Percentiles rank a stretch among this genome's conserved stretches.
These are phyloP conservation scores for Odocoileus hemionus DNA, from an alignment of 2,113 vertebrate genomes.

Conservation along the genomic window DNA sequence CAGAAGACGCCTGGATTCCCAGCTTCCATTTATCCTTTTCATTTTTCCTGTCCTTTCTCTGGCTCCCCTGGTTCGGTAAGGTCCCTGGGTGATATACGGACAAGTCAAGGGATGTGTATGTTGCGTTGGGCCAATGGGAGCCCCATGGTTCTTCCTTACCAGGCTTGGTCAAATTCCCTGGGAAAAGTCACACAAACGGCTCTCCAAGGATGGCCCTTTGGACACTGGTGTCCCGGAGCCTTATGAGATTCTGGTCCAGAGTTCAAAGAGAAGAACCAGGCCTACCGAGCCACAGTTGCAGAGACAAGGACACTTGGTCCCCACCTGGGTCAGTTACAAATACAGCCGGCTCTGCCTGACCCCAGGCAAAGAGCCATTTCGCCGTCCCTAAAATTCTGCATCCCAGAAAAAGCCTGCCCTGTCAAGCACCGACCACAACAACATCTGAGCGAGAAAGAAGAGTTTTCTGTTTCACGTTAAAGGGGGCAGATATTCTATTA, in stretches of 20 bases:
- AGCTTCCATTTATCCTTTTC: not conserved
- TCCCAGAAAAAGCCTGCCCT: not conserved
- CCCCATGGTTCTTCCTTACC: fast-evolving
- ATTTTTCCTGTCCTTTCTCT: not conserved
- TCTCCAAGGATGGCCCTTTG: fast-evolving
- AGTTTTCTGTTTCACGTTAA: constrained; percentile 56
- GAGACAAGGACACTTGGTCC: fast-evolving
- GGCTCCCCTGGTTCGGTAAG: not conserved
- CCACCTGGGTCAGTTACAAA: fast-evolving
- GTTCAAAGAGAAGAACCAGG: not conserved
- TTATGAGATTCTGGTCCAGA: fast-evolving
- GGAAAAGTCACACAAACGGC: fast-evolving
- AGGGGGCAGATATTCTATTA: constrained; percentile 64
- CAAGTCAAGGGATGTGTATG: fast-evolving
- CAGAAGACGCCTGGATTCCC: fast-evolving
- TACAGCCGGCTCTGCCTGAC: fast-evolving
- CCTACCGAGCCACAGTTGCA: fast-evolving
- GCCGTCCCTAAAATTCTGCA: not conserved
- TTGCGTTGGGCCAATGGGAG: fast-evolving
- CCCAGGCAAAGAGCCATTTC: fast-evolving
- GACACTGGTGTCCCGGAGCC: too few species aligned
- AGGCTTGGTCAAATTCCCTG: not conserved
- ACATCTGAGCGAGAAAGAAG: not conserved
- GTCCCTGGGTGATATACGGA: fast-evolving
- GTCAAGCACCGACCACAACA: not conserved